Evolutionary conservation across 2,113 vertebrate genomes (phyloP).

Genomic region (Zosterops pallidus): DNA sequence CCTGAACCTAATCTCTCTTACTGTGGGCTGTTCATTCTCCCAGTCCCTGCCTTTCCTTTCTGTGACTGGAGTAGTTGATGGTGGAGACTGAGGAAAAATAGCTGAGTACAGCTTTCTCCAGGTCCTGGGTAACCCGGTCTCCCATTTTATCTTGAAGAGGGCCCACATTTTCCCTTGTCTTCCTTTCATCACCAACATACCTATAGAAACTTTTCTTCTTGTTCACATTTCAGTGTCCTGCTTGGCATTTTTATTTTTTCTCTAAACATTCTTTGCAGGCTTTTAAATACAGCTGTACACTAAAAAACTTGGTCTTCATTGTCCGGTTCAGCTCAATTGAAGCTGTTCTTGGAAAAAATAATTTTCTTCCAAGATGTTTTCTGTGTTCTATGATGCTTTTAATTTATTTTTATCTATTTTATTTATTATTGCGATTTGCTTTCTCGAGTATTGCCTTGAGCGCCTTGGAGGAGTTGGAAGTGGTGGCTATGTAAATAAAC

Average conservation of each 20-base stretch:
- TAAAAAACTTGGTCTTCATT: not conserved
- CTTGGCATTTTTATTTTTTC: not conserved
- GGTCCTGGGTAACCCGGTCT: not conserved
- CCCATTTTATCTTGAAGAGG: not conserved
- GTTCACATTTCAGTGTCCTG: not conserved
- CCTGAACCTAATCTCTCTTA: not conserved
- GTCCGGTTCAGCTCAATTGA: not conserved
- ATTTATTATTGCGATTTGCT: constrained; percentile 42
- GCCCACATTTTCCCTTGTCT: not conserved
- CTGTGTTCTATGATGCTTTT: not conserved
- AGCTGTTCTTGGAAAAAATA: constrained; percentile 9
- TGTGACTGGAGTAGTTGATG: not conserved
- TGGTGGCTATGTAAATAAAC: constrained; percentile 59
- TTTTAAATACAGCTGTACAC: not conserved
- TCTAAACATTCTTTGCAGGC: not conserved
- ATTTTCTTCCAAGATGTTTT: constrained; percentile 22
- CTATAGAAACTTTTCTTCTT: not conserved
- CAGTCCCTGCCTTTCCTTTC: not conserved
- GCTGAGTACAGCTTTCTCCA: not conserved
- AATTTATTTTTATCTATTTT: constrained; percentile 50
- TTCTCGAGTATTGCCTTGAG: constrained; percentile 22
- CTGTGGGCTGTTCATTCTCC: not conserved
- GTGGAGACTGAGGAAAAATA: not conserved
- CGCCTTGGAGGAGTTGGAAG: not conserved
- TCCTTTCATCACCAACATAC: rapidly evolving